Conservation (phyloP, 1,140 invertebrate species). For the Bemisia tabaci region DNA sequence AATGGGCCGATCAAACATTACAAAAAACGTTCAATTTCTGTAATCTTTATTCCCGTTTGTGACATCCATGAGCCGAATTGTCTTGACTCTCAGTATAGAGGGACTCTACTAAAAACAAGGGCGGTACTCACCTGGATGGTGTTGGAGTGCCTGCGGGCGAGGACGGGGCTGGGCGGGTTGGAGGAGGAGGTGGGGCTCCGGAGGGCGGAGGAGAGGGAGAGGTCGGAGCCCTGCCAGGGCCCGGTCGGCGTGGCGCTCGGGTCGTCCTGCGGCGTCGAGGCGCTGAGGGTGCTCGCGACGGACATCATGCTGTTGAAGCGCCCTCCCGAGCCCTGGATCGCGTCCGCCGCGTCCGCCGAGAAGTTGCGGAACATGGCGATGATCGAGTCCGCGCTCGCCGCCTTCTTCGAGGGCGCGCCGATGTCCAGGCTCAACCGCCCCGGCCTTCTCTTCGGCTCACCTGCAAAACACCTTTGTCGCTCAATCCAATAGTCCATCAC, state of each 20-base stretch:
- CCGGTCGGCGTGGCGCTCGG: too few relatives aligned
- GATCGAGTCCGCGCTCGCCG: slow-evolving; percentile 47
- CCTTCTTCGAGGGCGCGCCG: slow-evolving; percentile 9
- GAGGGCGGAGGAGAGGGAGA: slow-evolving; percentile 43
- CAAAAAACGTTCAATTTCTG: too few relatives aligned
- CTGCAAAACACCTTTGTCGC: slow-evolving; percentile 1
- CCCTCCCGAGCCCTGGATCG: slow-evolving; percentile 23
- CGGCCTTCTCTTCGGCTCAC: slow-evolving; percentile 9
- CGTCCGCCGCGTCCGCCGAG: slow-evolving; percentile 36
- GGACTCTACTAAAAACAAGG: too few relatives aligned
- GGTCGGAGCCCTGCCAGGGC: slow-evolving; percentile 45
- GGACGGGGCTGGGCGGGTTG: slow-evolving; percentile 32
- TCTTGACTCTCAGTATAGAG: too few relatives aligned
- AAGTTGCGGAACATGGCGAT: slow-evolving; percentile 57
- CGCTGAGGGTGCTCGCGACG: slow-evolving; percentile 42
- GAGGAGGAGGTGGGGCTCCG: slow-evolving; percentile 32
- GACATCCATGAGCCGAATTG: too few relatives aligned
- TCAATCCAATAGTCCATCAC: too few relatives aligned
- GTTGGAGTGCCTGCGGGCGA: slow-evolving; percentile 15
- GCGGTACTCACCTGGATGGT: slow-evolving; percentile 25
- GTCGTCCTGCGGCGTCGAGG: slow-evolving; percentile 52
- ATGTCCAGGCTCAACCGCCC: slow-evolving; percentile 8
- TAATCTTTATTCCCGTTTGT: too few relatives aligned
- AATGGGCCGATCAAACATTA: too few relatives aligned
- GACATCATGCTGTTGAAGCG: slow-evolving; percentile 40